A percentile compares a stretch with the other conserved stretches of the same genome.
These are phyloP conservation scores for Drosophila greeni DNA, from an alignment of 2,888 invertebrate species.

Conservation along the genomic window DNA sequence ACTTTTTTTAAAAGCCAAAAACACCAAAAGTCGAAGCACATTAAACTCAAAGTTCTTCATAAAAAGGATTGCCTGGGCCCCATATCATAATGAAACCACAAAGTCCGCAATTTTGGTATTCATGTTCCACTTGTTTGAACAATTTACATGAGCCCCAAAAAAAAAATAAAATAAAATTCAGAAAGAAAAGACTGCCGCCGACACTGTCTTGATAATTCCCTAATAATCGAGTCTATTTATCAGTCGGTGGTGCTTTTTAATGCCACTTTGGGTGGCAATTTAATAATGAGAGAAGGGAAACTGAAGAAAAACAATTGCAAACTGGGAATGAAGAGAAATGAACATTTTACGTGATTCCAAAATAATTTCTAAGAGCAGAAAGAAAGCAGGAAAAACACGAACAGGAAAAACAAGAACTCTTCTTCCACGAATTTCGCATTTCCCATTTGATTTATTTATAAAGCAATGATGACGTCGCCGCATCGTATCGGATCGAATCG, in stretches of 20 bases:
- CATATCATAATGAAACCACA: constrained; percentile 22
- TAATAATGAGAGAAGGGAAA: constrained; percentile 39
- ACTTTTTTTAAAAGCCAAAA: constrained; percentile 3
- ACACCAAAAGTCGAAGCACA: constrained; percentile 11
- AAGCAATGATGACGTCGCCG: constrained; percentile 50
- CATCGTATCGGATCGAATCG: constrained; percentile 24
- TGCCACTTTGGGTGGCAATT: constrained; percentile 8
- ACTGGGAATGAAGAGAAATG: constrained; percentile 54
- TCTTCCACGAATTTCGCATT: constrained; percentile 20
- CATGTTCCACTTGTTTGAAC: constrained; percentile 26
- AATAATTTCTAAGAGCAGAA: background rate
- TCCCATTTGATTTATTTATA: constrained; percentile 60
- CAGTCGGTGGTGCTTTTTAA: constrained; percentile 15
- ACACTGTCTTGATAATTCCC: constrained; percentile 44
- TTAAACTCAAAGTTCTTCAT: constrained; percentile 4
- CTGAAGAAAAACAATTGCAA: constrained; percentile 38
- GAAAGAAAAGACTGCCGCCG: constrained; percentile 14
- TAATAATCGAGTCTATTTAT: constrained; percentile 41
- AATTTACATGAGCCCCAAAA: constrained; percentile 24
- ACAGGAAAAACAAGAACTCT: constrained; percentile 28
- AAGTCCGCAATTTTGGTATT: constrained; percentile 9
- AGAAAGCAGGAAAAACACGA: constrained; percentile 1
- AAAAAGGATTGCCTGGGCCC: constrained; percentile 1
- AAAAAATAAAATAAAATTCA: background rate
- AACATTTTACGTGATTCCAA: constrained; percentile 50